Evolutionary conservation across 2,888 invertebrate species (phyloP), one percentile per base, ranked within the genome.

Genomic region (Orchesella flavescens): DNA sequence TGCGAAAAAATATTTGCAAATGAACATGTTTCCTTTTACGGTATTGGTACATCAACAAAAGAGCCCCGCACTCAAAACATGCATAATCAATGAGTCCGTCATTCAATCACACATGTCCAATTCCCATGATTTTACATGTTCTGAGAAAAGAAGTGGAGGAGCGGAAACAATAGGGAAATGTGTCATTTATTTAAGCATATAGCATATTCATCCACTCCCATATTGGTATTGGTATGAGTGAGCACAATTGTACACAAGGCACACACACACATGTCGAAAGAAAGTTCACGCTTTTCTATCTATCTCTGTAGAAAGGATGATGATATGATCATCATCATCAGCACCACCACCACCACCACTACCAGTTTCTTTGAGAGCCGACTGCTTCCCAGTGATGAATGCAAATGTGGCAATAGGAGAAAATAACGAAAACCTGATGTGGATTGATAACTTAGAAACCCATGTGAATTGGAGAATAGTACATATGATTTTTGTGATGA

Each of bases 81-180:
- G 24, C 24, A 61, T 34, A 21, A 21, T 61, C 19, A 61, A 24
- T 61, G 61, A 61, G n/a, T 19, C 17, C 13, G 61, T 24, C 61
- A 24, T 24, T 61, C 61, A 61, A 66, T 66, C n/a, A 46, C 63
- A 73, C 46, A 21, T 46, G 61, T 44, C 23, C 19, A 61, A 61
- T 63, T 73, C 63, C 63, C 73, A 73, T 12, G 2, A 21, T 44
- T 61, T 23, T n/a, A 34, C 21, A 44, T 61, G 15, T 19, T 9
- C 12, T 57, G 46, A 15, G 44, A 46, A 73, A n/a, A 17, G 13
- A 44, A 24, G 23, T 1, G 34, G 34, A 34, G 34, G 34, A 34
- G 34, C 34, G 34, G 34, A 73, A 63, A 73, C 73, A 46, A 61
- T 44, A 34, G 44, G 21, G 21, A 73, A 72, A 46, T 15, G 12